phyloP scores from a whole-genome alignment of 2,113 vertebrate genomes.

The Tor tambroides region DNA sequence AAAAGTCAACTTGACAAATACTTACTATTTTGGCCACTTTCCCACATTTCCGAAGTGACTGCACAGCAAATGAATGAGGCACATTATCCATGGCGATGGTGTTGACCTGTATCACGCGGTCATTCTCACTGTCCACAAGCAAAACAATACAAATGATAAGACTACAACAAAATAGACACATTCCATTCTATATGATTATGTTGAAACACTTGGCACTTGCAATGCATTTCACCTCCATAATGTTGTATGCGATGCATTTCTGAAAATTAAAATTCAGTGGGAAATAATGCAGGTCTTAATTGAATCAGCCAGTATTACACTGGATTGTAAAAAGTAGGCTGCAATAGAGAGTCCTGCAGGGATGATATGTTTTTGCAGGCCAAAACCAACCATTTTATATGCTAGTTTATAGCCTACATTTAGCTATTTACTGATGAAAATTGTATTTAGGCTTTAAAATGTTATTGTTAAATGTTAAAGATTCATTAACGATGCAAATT shows the following conservation, averaged over 20 bases:
- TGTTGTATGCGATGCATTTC: background rate
- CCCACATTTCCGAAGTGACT: constrained; percentile 92
- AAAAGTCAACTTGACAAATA: constrained; percentile 54
- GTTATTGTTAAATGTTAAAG: too few species aligned
- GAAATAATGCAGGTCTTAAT: background rate
- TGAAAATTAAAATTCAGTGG: background rate
- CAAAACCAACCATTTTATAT: too few species aligned
- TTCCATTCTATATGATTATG: background rate
- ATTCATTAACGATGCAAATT: too few species aligned
- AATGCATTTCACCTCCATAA: background rate
- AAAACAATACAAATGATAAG: constrained; percentile 44
- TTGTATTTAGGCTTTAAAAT: too few species aligned
- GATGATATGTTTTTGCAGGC: too few species aligned
- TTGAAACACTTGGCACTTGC: background rate
- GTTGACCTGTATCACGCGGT: constrained; percentile 91
- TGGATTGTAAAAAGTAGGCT: background rate
- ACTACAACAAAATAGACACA: background rate
- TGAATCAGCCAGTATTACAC: background rate
- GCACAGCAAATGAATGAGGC: constrained; percentile 92
- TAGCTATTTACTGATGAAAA: too few species aligned
- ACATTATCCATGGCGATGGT: constrained; percentile 90
- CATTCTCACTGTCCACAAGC: constrained; percentile 83
- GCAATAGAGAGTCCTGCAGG: too few species aligned
- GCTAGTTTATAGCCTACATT: too few species aligned
- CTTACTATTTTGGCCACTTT: constrained; percentile 93